phyloP scores from a whole-genome alignment of 2,113 vertebrate genomes.

The Cyprinodon brontotheroides region DNA sequence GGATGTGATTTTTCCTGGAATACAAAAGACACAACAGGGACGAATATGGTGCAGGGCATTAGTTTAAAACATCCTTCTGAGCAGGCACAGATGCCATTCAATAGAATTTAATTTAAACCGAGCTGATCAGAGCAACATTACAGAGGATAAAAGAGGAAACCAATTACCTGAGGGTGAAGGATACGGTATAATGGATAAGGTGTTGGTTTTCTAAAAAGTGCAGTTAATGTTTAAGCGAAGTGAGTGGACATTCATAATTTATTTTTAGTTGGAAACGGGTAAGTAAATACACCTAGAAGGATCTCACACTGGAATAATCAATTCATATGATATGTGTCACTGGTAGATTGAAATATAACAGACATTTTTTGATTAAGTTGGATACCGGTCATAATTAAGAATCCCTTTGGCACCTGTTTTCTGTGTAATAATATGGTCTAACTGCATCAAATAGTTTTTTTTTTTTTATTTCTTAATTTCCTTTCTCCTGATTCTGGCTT shows the following conservation, averaged over 20 bases:
- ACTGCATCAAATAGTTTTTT: too few relatives aligned
- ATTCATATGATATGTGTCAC: too few relatives aligned
- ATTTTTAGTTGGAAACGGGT: too few relatives aligned
- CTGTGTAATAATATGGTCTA: too few relatives aligned
- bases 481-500: too few relatives aligned
- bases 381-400: too few relatives aligned
- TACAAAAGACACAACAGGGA: slow-evolving; percentile 7
- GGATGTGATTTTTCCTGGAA: neutral
- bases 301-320: too few relatives aligned
- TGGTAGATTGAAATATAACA: too few relatives aligned
- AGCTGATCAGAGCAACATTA: neutral
- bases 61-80: slow-evolving; percentile 13
- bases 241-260: neutral
- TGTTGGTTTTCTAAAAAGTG: neutral
- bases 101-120: slow-evolving; percentile 11
- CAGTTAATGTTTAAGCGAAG: neutral
- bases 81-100: slow-evolving; percentile 3
- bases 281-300: too few relatives aligned
- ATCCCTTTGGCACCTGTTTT: too few relatives aligned
- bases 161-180: neutral
- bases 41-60: neutral
- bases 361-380: too few relatives aligned
- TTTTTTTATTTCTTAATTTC: too few relatives aligned
- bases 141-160: neutral
- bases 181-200: neutral